Conservation (phyloP, 2,797 vertebrate genomes). For the Myoxocephalus aenaeus region DNA sequence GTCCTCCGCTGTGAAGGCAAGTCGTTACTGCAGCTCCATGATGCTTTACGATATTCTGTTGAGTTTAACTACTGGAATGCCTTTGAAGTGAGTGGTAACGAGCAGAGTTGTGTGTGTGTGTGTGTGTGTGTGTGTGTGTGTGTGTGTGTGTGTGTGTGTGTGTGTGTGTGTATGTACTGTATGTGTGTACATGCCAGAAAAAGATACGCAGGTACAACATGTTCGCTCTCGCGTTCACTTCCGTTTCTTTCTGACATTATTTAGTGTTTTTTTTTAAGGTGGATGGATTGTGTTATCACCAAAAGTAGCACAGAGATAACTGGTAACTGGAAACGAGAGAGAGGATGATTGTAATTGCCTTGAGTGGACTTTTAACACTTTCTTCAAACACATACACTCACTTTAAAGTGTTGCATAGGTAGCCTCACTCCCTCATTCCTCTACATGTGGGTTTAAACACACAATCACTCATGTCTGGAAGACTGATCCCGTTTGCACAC, state of each 20-base stretch:
- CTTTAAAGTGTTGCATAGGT: neutral
- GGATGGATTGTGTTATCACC: neutral
- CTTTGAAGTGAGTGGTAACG: constrained; percentile 68
- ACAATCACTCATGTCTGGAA: constrained; percentile 33
- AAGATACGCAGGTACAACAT: neutral
- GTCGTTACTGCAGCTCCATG: constrained; percentile 35
- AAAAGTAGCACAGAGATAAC: neutral
- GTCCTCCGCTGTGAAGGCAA: constrained; percentile 46
- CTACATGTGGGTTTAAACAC: constrained; percentile 16
- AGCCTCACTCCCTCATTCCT: neutral
- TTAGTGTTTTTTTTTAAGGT: neutral
- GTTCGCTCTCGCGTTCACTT: neutral
- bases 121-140: constrained; percentile 29
- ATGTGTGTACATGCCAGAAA: constrained; percentile 21
- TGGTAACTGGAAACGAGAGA: neutral
- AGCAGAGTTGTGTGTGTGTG: constrained; percentile 28
- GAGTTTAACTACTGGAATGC: constrained; percentile 67
- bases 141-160: neutral
- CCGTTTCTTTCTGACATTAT: neutral
- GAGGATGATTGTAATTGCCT: neutral
- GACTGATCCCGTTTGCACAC: constrained; percentile 23
- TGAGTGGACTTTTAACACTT: neutral
- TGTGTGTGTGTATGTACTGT: constrained; percentile 6
- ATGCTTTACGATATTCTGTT: constrained; percentile 63
- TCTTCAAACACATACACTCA: neutral